phyloP scores from a whole-genome alignment of 2,888 invertebrate genomes.

The Cyclophora albipunctata region DNA sequence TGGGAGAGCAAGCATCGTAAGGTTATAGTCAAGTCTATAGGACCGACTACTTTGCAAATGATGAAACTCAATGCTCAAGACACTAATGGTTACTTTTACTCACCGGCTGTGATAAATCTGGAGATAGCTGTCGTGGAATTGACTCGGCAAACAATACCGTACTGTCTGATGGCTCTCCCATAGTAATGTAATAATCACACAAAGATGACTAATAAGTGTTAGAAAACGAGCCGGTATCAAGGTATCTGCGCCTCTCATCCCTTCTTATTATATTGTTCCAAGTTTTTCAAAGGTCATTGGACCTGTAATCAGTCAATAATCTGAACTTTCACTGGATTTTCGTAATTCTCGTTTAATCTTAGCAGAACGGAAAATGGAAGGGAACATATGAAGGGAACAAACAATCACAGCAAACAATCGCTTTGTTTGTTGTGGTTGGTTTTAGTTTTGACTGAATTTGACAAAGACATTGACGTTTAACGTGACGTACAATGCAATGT shows the following conservation, averaged over 20 bases:
- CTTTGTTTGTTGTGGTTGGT: too few species aligned
- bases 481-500: too few species aligned
- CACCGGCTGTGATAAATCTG: constrained; percentile 76
- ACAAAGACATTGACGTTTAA: too few species aligned
- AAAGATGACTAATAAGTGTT: constrained; percentile 80
- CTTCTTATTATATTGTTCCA: constrained; percentile 15
- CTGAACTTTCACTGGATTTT: background rate
- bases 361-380: too few species aligned
- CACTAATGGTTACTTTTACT: constrained; percentile 28
- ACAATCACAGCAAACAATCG: too few species aligned
- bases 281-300: background rate
- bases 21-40: too few species aligned
- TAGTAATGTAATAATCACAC: constrained; percentile 79
- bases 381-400: too few species aligned
- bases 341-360: background rate
- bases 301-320: background rate
- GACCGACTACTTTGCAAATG: too few species aligned
- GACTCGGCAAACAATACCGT: constrained; percentile 70
- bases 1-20: too few species aligned
- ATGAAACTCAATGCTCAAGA: too few species aligned
- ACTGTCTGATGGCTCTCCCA: constrained; percentile 78
- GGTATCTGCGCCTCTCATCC: constrained; percentile 63
- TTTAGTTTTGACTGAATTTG: too few species aligned
- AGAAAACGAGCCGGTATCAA: constrained; percentile 82
- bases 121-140: constrained; percentile 61